Evolutionary conservation across 2,797 vertebrate genomes (phyloP).

Genomic region (Apogon talboti): DNA sequence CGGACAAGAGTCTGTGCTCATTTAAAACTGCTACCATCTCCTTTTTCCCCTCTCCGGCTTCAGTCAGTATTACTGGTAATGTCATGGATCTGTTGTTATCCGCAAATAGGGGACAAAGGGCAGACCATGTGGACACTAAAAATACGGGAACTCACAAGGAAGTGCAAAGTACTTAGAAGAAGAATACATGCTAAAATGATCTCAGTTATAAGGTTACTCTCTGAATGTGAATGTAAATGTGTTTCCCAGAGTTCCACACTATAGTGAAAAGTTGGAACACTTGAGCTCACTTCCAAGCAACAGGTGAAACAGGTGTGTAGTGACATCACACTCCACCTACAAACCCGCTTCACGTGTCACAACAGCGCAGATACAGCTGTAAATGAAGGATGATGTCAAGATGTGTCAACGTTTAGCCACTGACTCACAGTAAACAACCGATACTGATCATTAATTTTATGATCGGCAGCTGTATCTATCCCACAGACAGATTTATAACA

Average conservation of each 20-base stretch:
- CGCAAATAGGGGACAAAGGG: conserved; percentile 3
- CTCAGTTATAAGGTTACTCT: neutral
- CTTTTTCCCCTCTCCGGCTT: conserved; percentile 9
- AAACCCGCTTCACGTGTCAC: neutral
- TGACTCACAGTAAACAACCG: neutral
- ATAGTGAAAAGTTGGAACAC: neutral
- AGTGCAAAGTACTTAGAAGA: neutral
- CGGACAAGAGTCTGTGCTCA: conserved; percentile 5
- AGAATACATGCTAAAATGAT: neutral
- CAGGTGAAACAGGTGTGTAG: neutral
- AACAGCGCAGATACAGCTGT: conserved; percentile 10
- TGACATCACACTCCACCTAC: neutral
- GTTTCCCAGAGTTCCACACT: neutral
- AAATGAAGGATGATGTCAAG: conserved; percentile 15
- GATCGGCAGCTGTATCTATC: conserved; percentile 15
- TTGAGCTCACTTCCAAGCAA: neutral
- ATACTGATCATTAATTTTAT: neutral
- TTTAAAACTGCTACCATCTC: neutral
- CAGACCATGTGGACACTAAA: neutral
- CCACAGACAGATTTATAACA: conserved; percentile 4
- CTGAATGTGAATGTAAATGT: neutral
- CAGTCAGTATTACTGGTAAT: neutral
- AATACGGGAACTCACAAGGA: neutral
- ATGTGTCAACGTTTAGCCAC: neutral
- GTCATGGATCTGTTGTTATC: conserved; percentile 1